Evolutionary conservation across 2,888 invertebrate genomes (phyloP).

Genomic region (Watsonalla binaria): DNA sequence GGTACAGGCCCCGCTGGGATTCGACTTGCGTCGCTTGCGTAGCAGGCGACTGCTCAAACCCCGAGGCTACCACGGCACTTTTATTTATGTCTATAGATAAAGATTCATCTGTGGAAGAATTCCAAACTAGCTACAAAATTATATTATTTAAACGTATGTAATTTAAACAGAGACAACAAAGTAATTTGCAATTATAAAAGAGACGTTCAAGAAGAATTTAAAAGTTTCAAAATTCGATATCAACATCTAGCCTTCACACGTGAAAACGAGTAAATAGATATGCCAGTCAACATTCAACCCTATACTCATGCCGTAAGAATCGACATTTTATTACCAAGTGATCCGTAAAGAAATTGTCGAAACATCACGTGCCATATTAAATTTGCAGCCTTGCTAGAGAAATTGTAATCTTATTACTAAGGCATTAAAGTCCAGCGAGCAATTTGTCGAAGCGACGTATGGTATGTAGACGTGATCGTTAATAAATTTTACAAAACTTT

Average conservation of each 20-base stretch:
- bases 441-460: constrained; percentile 11
- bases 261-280: constrained; percentile 9
- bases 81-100: too few species aligned
- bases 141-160: too few species aligned
- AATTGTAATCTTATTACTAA: constrained; percentile 12
- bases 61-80: too few species aligned
- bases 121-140: too few species aligned
- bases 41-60: too few species aligned
- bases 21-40: too few species aligned
- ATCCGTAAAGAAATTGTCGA: constrained; percentile 1
- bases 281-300: background rate
- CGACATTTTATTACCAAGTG: background rate
- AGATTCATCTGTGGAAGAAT: too few species aligned
- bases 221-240: constrained; percentile 16
- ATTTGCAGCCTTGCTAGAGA: constrained; percentile 7
- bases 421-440: constrained; percentile 9
- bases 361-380: constrained; percentile 1
- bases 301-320: background rate
- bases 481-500: constrained; percentile 53
- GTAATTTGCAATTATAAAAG: constrained; percentile 28
- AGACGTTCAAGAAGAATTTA: constrained; percentile 20
- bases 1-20: too few species aligned
- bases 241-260: constrained; percentile 23
- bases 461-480: constrained; percentile 29
- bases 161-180: constrained; percentile 12